Base-by-base conservation (phyloP, 2,797 vertebrate species). In the Gambelia wislizenii region DNA sequence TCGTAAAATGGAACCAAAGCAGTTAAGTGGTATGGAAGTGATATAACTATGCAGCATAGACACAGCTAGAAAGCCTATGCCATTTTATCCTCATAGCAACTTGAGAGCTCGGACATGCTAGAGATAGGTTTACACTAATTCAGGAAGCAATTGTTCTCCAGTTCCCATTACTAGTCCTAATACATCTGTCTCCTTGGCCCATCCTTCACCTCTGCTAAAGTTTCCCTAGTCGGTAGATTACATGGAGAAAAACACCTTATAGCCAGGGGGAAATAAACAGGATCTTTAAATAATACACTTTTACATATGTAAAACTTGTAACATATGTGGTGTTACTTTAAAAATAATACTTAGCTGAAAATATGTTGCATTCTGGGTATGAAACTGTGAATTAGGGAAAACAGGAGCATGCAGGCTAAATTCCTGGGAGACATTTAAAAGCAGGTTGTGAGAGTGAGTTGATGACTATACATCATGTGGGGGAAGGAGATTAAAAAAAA, bases 291-390 rank as follows among this genome's bases (percentile, higher is more conserved):
- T 56, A 72, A 59, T 44, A 79, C 39, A 33, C 52, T 79, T 84
- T 89, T 36, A 59, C 47, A 52, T 44, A 56, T 72, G 33, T 36
- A 72, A 79, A 79, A 49, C 69, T 36, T 49, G 42, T 72, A 47
- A 72, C 22, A 47, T 13, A 18, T 25, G 27, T 69, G 30, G 49
- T 25, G 75, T 78, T 56, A 30, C 59, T 78, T 81, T 70, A 77
- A 89, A 78, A 89, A 89, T 83, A 84, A 77, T 47, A 85, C 25
- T 30, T 49, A 8, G 9, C 18, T 49, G 67, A 47, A 89, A 42
- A 74, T 79, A 33, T 61, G 52, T 72, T 82, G 67, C 59, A 33
- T 39, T 72, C 8, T 61, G 36, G 56, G 64, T 85, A 42, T 30
- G 78, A 80, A 89, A 80, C 10, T 61, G 39, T 49, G 13, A 72